Evolutionary conservation across 2,797 vertebrate species (phyloP), one percentile per base, ranked within the genome.

Genomic region (Semotilus atromaculatus): DNA sequence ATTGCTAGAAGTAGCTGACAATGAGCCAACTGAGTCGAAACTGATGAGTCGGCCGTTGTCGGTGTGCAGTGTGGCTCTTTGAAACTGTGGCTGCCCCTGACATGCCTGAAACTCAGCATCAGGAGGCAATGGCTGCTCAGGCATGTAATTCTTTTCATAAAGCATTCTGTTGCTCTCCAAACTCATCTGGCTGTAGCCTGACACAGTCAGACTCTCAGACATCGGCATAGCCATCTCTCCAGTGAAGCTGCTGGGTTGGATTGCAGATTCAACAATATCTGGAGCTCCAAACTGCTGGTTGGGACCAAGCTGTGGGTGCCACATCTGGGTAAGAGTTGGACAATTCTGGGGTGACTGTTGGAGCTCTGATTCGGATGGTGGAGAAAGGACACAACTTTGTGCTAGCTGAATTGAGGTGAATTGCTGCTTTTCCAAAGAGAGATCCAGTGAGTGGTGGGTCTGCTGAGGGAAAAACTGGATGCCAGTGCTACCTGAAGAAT

Each of bases 1-100:
- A 96, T 97, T 99, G 95, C 96, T 99, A 78, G 98, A 98, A 93
- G 95, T 96, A 90, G 96, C 97, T 91, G 98, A 97, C 94, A 99
- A 95, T 89, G 97, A 97, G 91, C 97, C 96, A 93, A 98, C 96
- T 90, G 97, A 98, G 95, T 99, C 97, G 94, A 99, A 99, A 95
- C 95, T 98, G 95, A 98, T 97, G 93, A 99, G 97, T 90, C 96
- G 96, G 93, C 97, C 96, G 90, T 98, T 97, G 94, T 99, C 97
- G 90, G 97, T 96, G 93, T 94, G 97, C 87, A 97, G 95, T 87
- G 96, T 96, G 91, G 96, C 96, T 95, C 97, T 96, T 91, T 99
- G 98, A 94, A 99, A 97, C 94, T 97, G 96, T 92, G 97, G 97
- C 95, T 96, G 97, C 90, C 97, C 95, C 95, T 97, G 97, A 94